A percentile compares a stretch with the other conserved stretches of the same genome.
These are phyloP conservation scores for Pelobates cultripes DNA, from an alignment of 2,797 vertebrate genomes.

Conservation along the genomic window DNA sequence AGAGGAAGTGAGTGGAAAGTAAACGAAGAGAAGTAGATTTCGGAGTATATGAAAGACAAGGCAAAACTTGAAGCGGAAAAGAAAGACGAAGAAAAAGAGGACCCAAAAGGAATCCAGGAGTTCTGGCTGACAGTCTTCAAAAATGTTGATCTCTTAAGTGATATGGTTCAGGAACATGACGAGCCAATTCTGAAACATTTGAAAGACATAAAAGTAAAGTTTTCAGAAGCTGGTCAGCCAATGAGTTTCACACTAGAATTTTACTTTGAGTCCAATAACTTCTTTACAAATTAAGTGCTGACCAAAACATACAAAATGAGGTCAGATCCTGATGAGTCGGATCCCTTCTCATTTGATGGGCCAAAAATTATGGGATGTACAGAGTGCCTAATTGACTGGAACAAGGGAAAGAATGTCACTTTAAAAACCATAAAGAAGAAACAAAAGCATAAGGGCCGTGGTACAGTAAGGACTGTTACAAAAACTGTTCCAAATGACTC, in stretches of 20 bases:
- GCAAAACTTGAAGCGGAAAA: constrained; percentile 96
- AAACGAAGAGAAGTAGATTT: constrained; percentile 92
- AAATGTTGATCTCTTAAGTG: constrained; percentile 97
- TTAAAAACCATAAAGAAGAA: constrained; percentile 99
- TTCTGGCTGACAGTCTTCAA: constrained; percentile 99
- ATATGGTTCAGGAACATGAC: constrained; percentile 99
- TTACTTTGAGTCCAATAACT: constrained; percentile 96
- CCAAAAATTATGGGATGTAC: constrained; percentile 97
- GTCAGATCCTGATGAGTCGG: constrained; percentile 91
- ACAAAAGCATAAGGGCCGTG: constrained; percentile 98
- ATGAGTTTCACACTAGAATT: too few relatives aligned
- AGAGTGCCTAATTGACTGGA: constrained; percentile 97
- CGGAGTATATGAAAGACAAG: constrained; percentile 96
- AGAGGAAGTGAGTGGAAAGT: constrained; percentile 95
- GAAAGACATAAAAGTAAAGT: constrained; percentile 99
- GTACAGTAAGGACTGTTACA: constrained; percentile 95
- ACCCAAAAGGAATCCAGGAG: constrained; percentile 97
- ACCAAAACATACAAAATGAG: constrained; percentile 96
- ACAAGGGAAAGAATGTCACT: constrained; percentile 97
- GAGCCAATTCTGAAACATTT: constrained; percentile 97
- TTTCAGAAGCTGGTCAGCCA: constrained; percentile 93
- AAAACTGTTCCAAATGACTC: constrained; percentile 98
- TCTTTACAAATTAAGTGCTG: constrained; percentile 94
- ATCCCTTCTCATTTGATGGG: constrained; percentile 97
- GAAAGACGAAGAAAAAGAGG: constrained; percentile 97